Evolutionary conservation across 1,140 invertebrate species (phyloP).

Genomic region (Euwallacea fornicatus): DNA sequence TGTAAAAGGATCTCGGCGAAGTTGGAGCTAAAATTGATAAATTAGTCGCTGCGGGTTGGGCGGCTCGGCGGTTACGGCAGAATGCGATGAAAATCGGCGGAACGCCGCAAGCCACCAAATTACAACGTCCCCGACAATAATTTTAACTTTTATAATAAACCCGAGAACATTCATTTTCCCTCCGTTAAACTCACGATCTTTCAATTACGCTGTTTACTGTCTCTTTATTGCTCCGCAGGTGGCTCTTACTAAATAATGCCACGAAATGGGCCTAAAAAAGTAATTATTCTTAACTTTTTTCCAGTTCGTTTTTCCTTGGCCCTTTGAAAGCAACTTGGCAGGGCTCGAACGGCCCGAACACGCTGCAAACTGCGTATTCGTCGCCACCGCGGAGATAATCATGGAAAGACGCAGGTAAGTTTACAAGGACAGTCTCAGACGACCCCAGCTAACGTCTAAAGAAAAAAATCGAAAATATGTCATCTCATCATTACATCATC

Average conservation of each 20-base stretch:
- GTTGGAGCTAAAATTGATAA: slow-evolving; percentile 32
- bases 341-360: too few relatives aligned
- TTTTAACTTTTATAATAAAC: slow-evolving; percentile 37
- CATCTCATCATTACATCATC: too few relatives aligned
- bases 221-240: slow-evolving; percentile 28
- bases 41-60: slow-evolving; percentile 28
- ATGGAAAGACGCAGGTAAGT: too few relatives aligned
- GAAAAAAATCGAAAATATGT: too few relatives aligned
- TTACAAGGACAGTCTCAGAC: too few relatives aligned
- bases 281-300: too few relatives aligned
- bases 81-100: slow-evolving; percentile 35
- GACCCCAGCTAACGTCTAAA: too few relatives aligned
- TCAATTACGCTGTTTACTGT: slow-evolving; percentile 33
- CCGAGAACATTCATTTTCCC: slow-evolving; percentile 33
- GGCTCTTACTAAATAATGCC: background rate
- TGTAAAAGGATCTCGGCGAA: slow-evolving; percentile 6
- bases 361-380: too few relatives aligned
- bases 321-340: too few relatives aligned
- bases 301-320: too few relatives aligned
- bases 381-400: too few relatives aligned
- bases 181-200: slow-evolving; percentile 30
- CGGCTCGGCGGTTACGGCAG: slow-evolving; percentile 26
- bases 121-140: slow-evolving; percentile 37
- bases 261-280: background rate
- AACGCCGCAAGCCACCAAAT: slow-evolving; percentile 36